Percentiles rank a stretch among this genome's conserved stretches.
These are phyloP conservation scores for Nothocercus julius DNA, from an alignment of 2,113 vertebrate genomes.

Conservation along the genomic window DNA sequence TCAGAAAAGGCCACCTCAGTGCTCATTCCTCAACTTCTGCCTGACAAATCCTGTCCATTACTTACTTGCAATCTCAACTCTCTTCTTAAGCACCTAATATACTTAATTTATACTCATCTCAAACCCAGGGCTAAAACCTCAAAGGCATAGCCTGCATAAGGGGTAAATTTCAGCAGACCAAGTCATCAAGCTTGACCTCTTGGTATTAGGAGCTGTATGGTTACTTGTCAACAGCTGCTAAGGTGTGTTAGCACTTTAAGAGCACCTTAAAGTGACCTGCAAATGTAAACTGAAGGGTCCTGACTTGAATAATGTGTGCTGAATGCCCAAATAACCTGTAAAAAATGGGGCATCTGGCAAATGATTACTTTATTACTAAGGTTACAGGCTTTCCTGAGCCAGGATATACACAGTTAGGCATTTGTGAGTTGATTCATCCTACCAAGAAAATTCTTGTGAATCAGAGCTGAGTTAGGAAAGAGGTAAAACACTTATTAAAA, in stretches of 20 bases:
- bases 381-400: not conserved
- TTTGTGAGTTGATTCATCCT: not conserved
- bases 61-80: not conserved
- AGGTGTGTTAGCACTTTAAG: constrained; percentile 32
- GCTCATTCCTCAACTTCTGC: not conserved
- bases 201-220: not conserved
- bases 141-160: not conserved
- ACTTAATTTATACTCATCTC: not conserved
- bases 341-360: not conserved
- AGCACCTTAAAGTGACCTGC: constrained; percentile 18
- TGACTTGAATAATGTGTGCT: constrained; percentile 10
- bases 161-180: constrained; percentile 18
- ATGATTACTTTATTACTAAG: not conserved
- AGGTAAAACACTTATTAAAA: not conserved
- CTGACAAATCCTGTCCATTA: not conserved
- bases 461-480: not conserved
- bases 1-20: not conserved
- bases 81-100: not conserved
- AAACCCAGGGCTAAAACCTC: not conserved
- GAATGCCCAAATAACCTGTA: not conserved
- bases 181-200: constrained; percentile 44
- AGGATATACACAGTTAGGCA: not conserved
- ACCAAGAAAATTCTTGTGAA: not conserved
- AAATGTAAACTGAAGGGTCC: constrained; percentile 16
- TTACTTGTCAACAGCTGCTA: constrained; percentile 57